Evolutionary conservation across 2,113 vertebrate genomes (phyloP).

Genomic region (Solea solea): DNA sequence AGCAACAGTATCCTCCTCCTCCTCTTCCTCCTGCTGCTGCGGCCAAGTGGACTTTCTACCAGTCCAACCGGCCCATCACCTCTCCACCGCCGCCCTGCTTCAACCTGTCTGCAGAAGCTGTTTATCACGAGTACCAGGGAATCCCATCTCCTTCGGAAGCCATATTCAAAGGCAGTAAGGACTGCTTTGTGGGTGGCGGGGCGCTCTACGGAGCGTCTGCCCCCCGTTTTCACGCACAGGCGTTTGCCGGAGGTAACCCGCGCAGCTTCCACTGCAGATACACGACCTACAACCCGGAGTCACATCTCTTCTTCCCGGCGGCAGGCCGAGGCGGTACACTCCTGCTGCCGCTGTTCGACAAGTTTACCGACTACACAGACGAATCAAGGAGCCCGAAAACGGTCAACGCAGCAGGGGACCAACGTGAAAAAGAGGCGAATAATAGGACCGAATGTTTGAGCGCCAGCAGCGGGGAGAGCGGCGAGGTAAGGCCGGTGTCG

Average conservation of each 20-base stretch:
- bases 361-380: slow-evolving; percentile 86
- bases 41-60: slow-evolving; percentile 86
- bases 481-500: slow-evolving; percentile 84
- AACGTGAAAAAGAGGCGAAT: slow-evolving; percentile 65
- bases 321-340: slow-evolving; percentile 82
- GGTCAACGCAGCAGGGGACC: slow-evolving; percentile 63
- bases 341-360: slow-evolving; percentile 89
- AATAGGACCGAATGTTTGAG: not conserved
- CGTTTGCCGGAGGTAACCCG: slow-evolving; percentile 26
- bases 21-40: slow-evolving; percentile 44
- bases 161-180: slow-evolving; percentile 70
- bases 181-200: slow-evolving; percentile 75
- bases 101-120: not conserved
- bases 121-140: not conserved
- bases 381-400: slow-evolving; percentile 73
- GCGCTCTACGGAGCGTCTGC: not conserved
- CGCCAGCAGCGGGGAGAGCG: slow-evolving; percentile 66
- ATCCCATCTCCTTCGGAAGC: not conserved
- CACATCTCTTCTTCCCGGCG: slow-evolving; percentile 52
- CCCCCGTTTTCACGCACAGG: slow-evolving; percentile 67
- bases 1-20: no score
- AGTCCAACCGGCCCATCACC: slow-evolving; percentile 73
- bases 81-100: slow-evolving; percentile 8
- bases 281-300: slow-evolving; percentile 1
- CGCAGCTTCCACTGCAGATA: slow-evolving; percentile 10